phyloP scores from a whole-genome alignment of 2,797 vertebrate species.

The Crocodylus rhombifer region DNA sequence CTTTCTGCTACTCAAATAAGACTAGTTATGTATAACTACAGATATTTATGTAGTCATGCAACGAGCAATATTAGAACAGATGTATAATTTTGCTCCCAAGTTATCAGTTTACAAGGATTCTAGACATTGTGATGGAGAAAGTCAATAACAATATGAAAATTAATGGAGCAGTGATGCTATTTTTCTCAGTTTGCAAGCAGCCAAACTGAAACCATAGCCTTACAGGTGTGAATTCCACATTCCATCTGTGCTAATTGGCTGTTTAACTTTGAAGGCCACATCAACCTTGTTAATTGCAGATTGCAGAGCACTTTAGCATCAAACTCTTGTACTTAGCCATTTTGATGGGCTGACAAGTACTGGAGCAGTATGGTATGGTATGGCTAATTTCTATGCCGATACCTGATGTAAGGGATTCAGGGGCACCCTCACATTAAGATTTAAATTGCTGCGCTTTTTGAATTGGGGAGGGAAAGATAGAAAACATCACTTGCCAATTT shows the following conservation, averaged over 20 bases:
- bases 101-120: conserved; percentile 14
- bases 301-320: background rate
- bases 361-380: no score
- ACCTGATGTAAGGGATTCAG: background rate
- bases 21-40: background rate
- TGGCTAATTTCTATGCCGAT: background rate
- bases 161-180: background rate
- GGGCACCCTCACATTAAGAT: background rate
- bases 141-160: no score
- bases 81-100: background rate
- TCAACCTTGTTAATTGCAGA: background rate
- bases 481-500: background rate
- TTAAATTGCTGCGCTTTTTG: background rate
- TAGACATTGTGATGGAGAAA: background rate
- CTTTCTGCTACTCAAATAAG: background rate
- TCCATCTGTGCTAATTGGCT: background rate
- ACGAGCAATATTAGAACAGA: background rate
- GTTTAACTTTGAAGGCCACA: background rate
- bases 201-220: conserved; percentile 23
- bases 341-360: background rate
- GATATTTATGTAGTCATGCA: background rate
- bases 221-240: conserved; percentile 27
- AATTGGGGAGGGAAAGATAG: background rate
- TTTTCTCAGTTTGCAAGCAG: background rate
- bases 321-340: background rate